These are phyloP conservation scores for Plectropomus leopardus DNA, from an alignment of 2,113 vertebrate species.

Conservation along the genomic window DNA sequence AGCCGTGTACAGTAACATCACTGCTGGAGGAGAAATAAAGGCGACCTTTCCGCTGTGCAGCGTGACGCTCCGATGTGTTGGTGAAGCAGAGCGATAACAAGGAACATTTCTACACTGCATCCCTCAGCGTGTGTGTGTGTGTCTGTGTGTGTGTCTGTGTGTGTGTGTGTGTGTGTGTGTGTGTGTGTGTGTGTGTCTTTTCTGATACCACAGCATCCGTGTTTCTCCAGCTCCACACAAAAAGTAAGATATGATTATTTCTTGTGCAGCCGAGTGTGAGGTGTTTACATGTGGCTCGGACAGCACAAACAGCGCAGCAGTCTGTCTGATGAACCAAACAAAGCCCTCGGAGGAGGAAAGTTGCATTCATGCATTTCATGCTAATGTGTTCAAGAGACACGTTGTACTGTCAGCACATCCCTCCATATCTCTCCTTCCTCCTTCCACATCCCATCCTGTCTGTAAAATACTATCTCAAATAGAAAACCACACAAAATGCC, in stretches of 20 bases:
- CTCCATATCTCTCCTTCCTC: neutral
- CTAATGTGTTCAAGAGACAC: conserved; percentile 12
- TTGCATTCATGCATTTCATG: conserved; percentile 17
- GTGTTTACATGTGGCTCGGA: neutral
- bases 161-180: neutral
- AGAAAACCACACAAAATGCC: neutral
- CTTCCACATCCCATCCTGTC: neutral
- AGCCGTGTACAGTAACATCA: neutral
- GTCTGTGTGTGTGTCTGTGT: too few species aligned
- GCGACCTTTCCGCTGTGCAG: neutral
- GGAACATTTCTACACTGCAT: neutral
- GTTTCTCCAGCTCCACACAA: neutral
- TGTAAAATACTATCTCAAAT: neutral
- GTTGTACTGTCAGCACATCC: neutral
- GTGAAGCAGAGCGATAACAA: neutral
- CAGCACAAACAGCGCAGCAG: neutral
- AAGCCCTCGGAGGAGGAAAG: neutral
- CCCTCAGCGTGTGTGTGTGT: neutral
- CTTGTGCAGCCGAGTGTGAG: neutral
- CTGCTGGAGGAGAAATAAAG: neutral
- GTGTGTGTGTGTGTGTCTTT: neutral
- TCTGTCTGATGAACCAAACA: neutral
- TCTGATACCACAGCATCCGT: too few species aligned
- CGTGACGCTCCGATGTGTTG: conserved; percentile 13
- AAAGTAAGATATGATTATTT: neutral